Base-by-base conservation (phyloP, 2,797 vertebrate genomes). In the Danio aesculapii region DNA sequence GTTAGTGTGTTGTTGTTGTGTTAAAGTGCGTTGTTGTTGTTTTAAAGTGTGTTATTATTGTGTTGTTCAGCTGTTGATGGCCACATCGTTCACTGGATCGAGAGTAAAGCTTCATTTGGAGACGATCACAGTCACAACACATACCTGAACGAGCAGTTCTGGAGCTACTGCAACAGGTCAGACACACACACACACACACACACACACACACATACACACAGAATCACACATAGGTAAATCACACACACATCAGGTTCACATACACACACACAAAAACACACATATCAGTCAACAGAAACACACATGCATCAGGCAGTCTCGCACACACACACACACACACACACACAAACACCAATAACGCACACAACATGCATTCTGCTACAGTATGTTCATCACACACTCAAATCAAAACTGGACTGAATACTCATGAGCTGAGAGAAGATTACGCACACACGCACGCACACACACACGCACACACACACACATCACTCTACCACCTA, bases 161-260 rank as follows among this genome's bases (percentile, higher is more conserved):
- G 98, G 98, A 99, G 98, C 92, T 99, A 99, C 92, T 99, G 98
- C 95, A 99, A 99, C 94, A 97, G 98, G 98, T 98, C 92, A 79
- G 50, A 44, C 21, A 7, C 41, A 30, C 47, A 5, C 7, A 8
- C 9, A 44, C 62, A n/a, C 41, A 46, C 62, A 41, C 41, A 64
- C 11, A 30, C 16, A 9, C 61, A 43, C 14, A 62, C 12, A 3
- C 13, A 5, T 6, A 4, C 5, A 8, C 6, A 16, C 41, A 8
- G 0, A 41, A 16, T 16, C 0, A 62, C 7, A 9, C 61, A n/a
- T n/a, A n/a, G n/a, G n/a, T n/a, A n/a, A n/a, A n/a, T n/a, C n/a
- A n/a, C n/a, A n/a, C n/a, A n/a, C n/a, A n/a, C n/a, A n/a, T n/a
- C n/a, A n/a, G n/a, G n/a, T n/a, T n/a, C n/a, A n/a, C n/a, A n/a